Base-by-base conservation (phyloP, 2,888 invertebrate genomes). In the Ormyrus rosae region DNA sequence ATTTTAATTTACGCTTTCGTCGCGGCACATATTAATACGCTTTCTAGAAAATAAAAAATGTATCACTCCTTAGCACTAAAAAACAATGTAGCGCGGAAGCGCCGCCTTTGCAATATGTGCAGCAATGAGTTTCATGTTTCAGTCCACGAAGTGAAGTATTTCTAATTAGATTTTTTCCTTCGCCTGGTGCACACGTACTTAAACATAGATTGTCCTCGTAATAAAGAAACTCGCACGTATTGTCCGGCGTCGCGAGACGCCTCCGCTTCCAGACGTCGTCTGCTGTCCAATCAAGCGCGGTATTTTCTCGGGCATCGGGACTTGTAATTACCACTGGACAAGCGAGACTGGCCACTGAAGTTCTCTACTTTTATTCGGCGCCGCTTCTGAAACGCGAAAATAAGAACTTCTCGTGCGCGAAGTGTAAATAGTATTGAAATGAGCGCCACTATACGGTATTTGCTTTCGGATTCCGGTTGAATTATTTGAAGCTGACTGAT, bases 101-200 rank as follows among this genome's bases (percentile, higher is more conserved):
- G 51, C 51, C 58, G 51, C 51, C 69, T 11, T 63, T 55, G 45
- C 46, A 61, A n/a, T 45, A 2, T 55, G 3, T 2, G 5, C 34
- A 55, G 11, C 46, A n/a, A 56, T 46, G 79, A 74, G 56, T 74
- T 74, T 79, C 64, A 70, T 45, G 63, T 64, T 53, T 53, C 56
- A 53, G 34, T 73, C 48, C 56, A 51, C 46, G 51, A 64, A 70
- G 58, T 50, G 0, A 34, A 75, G 64, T 72, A 72, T 56, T 69
- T 64, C 56, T 74, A 74, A 80, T 80, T 76, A 76, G 60, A 80
- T 70, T 80, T 75, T 51, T 70, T 56, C 46, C 46, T 8, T 69
- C 55, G 34, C 34, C 8, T 50, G 34, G 34, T 48, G n/a, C 34
- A 3, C 6, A 13, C 60, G 48, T 46, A 51, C 60, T 6, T 64